Evolutionary conservation across 1,140 invertebrate species (phyloP), one percentile per base, ranked within the genome.

Genomic region (Scaptomyza pallida): DNA sequence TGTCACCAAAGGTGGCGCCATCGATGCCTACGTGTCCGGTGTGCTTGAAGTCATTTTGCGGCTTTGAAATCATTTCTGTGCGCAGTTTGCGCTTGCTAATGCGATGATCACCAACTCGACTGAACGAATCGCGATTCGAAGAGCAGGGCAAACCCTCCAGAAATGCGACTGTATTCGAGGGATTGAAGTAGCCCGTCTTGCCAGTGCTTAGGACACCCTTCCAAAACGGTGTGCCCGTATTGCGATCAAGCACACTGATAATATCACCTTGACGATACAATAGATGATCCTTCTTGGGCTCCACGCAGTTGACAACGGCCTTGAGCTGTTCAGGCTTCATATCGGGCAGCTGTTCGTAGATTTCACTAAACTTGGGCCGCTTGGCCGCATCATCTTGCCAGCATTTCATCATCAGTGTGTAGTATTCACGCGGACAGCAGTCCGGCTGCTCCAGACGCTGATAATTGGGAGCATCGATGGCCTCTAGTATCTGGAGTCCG

Each of bases 1-100:
- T 95, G 92, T 99, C 98, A 0, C 98, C 98, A 91, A 99, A 99
- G 89, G 97, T 97, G 56, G 97, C 97, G 4, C 98, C 98, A 92
- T 99, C 98, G 10, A 98, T 93, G 2, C 99, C 98, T 3, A 99
- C 97, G 91, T 99, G 98, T 1, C 97, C 97, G 0, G 98, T 99
- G 90, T 99, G 98, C 89, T 98, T 97, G 0, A 99, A 94, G 92
- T 99, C 98, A 33, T 97, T 98, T 91, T 99, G 97, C 0, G 99
- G 98, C 26, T 95, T 95, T 9, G 98, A 98, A 74, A 99, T 99
- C 98, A 99, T 98, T 83, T 98, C 97, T 0, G 96, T 95, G 50
- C 96, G 93, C 56, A 98, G 93, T 73, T 95, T 95, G 43, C 95
- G 93, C 63, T 93, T 93, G 67, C 92, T 92, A 5, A 91, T 93